Base-by-base conservation (phyloP, 2,113 vertebrate genomes). In the Castor canadensis region DNA sequence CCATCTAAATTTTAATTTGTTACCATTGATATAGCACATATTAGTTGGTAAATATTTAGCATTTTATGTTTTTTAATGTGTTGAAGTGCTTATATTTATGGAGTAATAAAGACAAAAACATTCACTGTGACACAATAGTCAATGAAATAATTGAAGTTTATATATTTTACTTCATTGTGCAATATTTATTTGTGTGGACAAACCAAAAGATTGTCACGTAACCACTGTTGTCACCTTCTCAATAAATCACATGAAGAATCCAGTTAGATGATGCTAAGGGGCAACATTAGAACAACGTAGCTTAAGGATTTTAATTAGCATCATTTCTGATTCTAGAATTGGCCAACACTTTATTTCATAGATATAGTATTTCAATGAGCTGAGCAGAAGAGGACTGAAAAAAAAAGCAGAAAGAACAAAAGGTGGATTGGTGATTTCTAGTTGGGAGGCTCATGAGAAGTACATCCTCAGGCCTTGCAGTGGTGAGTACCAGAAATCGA, bases 171-270 rank as follows among this genome's bases (percentile, higher is more conserved):
- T 69, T 94, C 85, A 82, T 69, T 76, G 12, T 62, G 5, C 89
- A 87, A 35, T 52, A 67, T 79, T 87, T 72, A 49, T 89, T 94
- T 83, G 43, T 40, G 76, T 35, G 82, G 45, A 60, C 8, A 87
- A 73, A 81, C 30, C 24, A 87, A 64, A 86, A 87, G 32, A 45
- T 77, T 35, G 54, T 60, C 16, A 38, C 38, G 12, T 52, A 75
- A 71, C 52, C 58, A 71, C n/a, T n/a, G n/a, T n/a, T n/a, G n/a
- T n/a, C n/a, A n/a, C n/a, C 66, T 90, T 91, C 35, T 97, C 26
- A 90, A 52, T 17, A 87, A 52, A 89, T 83, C 22, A 86, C 54
- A 54, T 66, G 24, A 94, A 83, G 8, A 83, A 72, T 62, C 54
- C 20, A 40, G 32, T 30, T 79, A 66, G 45, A 43, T 5, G 76